Conservation (phyloP, 2,888 invertebrate species). For the Podabrus alpinus region DNA sequence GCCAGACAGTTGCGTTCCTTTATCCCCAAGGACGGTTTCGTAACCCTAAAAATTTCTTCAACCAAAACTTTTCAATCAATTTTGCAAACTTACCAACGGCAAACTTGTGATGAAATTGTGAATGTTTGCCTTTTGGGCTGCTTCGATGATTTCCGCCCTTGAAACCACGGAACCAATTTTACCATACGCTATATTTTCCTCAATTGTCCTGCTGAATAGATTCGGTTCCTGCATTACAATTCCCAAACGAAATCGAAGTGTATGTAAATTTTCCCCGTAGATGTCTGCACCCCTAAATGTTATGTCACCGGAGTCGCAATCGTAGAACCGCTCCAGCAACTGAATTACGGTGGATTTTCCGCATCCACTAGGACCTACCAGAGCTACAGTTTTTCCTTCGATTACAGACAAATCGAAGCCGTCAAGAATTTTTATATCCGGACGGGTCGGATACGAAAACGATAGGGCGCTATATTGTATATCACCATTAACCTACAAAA, state of each 20-base stretch:
- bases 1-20: conserved; percentile 77
- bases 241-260: conserved; percentile 75
- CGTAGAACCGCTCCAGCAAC: conserved; percentile 75
- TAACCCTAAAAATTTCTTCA: conserved; percentile 65
- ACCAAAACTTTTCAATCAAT: neutral
- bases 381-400: conserved; percentile 75
- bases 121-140: conserved; percentile 84
- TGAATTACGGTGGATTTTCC: conserved; percentile 81
- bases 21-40: conserved; percentile 77
- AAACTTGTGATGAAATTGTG: conserved; percentile 80
- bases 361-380: conserved; percentile 75
- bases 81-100: conserved; percentile 66
- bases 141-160: conserved; percentile 75
- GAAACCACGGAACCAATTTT: conserved; percentile 70
- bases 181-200: conserved; percentile 92
- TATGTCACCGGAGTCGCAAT: conserved; percentile 68
- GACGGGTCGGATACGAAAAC: conserved; percentile 79
- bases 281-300: conserved; percentile 49
- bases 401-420: conserved; percentile 70
- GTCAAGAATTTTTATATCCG: conserved; percentile 67
- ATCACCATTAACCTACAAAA: conserved; percentile 60
- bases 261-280: conserved; percentile 39
- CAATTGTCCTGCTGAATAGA: conserved; percentile 85
- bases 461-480: conserved; percentile 61
- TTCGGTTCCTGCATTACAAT: conserved; percentile 86